Percentiles rank a stretch among this genome's conserved stretches.
phyloP scores from a whole-genome alignment of 2,888 invertebrate species.

The Prionchulus punctatus region DNA sequence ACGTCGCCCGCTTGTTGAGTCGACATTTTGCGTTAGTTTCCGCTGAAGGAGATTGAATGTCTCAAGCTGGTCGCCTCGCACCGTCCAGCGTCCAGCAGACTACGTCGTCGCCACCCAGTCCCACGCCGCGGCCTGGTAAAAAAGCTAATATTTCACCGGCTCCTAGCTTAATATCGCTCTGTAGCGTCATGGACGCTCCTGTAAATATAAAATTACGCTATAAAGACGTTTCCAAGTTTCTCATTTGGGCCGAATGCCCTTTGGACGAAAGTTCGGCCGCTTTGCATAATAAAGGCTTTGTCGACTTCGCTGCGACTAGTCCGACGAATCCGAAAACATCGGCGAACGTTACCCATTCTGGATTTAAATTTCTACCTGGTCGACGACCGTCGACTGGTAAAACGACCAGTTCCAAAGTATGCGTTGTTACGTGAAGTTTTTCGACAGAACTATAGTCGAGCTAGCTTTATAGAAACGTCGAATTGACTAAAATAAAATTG shows the following conservation, averaged over 20 bases:
- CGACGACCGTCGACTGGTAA: too few species aligned
- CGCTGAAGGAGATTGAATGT: too few species aligned
- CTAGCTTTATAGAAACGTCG: too few species aligned
- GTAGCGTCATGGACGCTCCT: not conserved
- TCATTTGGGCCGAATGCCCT: slow-evolving; percentile 8
- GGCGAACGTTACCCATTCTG: not conserved
- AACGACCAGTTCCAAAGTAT: too few species aligned
- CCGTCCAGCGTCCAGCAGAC: too few species aligned
- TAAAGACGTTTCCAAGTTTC: slow-evolving; percentile 2
- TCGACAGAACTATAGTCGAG: too few species aligned
- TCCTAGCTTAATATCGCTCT: not conserved
- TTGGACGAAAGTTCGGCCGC: not conserved
- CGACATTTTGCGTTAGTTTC: too few species aligned
- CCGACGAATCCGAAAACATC: not conserved
- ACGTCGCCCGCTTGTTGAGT: too few species aligned
- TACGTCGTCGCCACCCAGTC: not conserved
- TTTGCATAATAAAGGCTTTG: not conserved
- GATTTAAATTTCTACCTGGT: too few species aligned
- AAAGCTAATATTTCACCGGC: not conserved
- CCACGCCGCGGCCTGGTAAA: not conserved
- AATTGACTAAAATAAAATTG: too few species aligned
- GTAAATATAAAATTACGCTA: not conserved
- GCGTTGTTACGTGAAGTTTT: too few species aligned
- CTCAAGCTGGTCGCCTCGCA: too few species aligned
- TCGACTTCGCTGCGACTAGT: not conserved